Conservation (phyloP, 2,113 vertebrate genomes). For the Trinectes maculatus region DNA sequence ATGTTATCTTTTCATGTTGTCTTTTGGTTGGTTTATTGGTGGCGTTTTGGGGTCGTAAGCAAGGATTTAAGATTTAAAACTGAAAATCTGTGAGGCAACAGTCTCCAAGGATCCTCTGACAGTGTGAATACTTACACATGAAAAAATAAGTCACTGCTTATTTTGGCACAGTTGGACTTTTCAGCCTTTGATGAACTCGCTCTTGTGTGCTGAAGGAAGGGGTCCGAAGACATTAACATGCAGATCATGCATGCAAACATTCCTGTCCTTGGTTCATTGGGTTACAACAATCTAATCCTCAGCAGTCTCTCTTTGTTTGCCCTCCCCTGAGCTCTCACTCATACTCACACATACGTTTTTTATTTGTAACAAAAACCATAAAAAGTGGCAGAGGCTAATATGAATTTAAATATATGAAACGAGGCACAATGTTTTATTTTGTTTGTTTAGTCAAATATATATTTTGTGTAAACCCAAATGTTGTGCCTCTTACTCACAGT, state of each 20-base stretch:
- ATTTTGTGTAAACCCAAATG: no score
- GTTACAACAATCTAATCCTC: constrained; percentile 6
- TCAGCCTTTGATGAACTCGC: constrained; percentile 42
- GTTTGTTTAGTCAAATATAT: no score
- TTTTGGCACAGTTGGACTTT: constrained; percentile 57
- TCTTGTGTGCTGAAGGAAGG: constrained; percentile 32
- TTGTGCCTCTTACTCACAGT: neutral
- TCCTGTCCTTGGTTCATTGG: constrained; percentile 35
- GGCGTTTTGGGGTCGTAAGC: neutral
- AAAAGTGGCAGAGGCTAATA: no score
- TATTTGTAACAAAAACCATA: constrained; percentile 1
- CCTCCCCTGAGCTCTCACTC: constrained; percentile 1
- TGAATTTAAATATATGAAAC: no score
- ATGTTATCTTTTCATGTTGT: no score
- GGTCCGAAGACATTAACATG: constrained; percentile 31
- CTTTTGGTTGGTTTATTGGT: neutral
- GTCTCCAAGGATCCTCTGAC: constrained; percentile 29
- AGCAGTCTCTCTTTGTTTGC: constrained; percentile 8
- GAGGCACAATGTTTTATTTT: no score
- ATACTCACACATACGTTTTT: neutral
- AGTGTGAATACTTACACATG: constrained; percentile 50
- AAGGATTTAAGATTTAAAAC: neutral
- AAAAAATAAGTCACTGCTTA: constrained; percentile 61
- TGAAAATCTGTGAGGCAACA: constrained; percentile 7
- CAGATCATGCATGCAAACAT: constrained; percentile 47